Conservation (phyloP, 53 echinoderm and acorn worm genomes). For the Paelopatides confundens region DNA sequence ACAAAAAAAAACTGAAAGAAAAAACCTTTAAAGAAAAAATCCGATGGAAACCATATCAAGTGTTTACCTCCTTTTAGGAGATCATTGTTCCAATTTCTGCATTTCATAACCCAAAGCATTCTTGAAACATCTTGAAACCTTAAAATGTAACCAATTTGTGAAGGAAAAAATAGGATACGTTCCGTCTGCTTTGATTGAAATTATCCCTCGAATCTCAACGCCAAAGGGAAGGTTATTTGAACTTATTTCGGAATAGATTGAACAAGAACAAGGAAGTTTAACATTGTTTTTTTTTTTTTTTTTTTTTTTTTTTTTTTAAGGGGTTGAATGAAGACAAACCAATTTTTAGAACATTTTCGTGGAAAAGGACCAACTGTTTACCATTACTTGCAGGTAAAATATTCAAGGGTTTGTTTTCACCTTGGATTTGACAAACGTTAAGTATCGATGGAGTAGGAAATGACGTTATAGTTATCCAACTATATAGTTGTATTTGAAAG, state of each 20-base stretch:
- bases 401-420: neutral
- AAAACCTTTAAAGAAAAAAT: neutral
- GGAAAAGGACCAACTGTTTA: too few relatives aligned
- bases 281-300: too few relatives aligned
- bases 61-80: neutral
- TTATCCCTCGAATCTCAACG: neutral
- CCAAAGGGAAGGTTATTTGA: slow-evolving; percentile 31
- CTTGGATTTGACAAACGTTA: neutral
- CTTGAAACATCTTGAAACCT: neutral
- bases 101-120: neutral
- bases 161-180: slow-evolving; percentile 15
- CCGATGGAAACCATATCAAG: neutral
- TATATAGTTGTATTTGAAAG: too few relatives aligned
- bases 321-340: too few relatives aligned
- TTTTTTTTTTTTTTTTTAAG: too few relatives aligned
- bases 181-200: slow-evolving; percentile 17
- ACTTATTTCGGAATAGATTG: neutral
- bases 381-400: neutral
- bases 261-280: neutral
- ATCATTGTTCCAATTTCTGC: neutral
- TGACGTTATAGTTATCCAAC: neutral
- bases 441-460: neutral
- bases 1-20: neutral
- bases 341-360: too few relatives aligned
- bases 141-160: slow-evolving; percentile 4